Conservation (phyloP, 2,797 vertebrate genomes). For the Hemibagrus guttatus region DNA sequence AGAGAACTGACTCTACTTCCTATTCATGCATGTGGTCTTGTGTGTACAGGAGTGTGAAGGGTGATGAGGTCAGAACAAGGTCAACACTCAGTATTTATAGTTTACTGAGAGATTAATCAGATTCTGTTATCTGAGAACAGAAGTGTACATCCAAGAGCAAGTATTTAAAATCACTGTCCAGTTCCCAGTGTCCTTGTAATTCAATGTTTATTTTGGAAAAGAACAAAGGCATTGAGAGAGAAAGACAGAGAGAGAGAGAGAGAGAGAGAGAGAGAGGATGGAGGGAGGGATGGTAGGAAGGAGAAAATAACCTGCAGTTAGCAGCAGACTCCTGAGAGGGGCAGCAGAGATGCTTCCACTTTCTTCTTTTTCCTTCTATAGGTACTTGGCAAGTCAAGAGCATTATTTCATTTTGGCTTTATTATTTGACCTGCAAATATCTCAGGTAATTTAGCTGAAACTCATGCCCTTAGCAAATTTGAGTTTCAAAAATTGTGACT, state of each 20-base stretch:
- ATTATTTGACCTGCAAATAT: slow-evolving; percentile 25
- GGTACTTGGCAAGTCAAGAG: slow-evolving; percentile 19
- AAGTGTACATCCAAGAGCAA: background rate
- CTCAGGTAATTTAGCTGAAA: slow-evolving; percentile 25
- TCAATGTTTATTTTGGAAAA: background rate
- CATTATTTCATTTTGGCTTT: slow-evolving; percentile 11
- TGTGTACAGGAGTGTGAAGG: background rate
- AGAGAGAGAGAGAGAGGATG: slow-evolving; percentile 6
- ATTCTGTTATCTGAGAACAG: slow-evolving; percentile 2
- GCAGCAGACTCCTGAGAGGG: slow-evolving; percentile 69
- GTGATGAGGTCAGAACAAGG: background rate
- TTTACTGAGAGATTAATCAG: background rate
- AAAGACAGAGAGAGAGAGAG: background rate
- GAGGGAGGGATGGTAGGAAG: background rate
- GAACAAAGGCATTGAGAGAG: background rate
- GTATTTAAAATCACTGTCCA: background rate
- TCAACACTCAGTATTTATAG: background rate
- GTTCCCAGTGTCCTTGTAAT: background rate
- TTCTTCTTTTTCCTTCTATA: slow-evolving; percentile 9
- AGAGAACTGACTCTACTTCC: background rate
- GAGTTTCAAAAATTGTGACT: slow-evolving; percentile 12
- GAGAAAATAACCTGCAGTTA: slow-evolving; percentile 57
- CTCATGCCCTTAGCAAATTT: slow-evolving; percentile 49
- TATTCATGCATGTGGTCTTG: background rate
- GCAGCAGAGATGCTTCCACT: slow-evolving; percentile 70